Conservation (phyloP, 2,888 invertebrate species). For the Taphrorychus bicolor region DNA sequence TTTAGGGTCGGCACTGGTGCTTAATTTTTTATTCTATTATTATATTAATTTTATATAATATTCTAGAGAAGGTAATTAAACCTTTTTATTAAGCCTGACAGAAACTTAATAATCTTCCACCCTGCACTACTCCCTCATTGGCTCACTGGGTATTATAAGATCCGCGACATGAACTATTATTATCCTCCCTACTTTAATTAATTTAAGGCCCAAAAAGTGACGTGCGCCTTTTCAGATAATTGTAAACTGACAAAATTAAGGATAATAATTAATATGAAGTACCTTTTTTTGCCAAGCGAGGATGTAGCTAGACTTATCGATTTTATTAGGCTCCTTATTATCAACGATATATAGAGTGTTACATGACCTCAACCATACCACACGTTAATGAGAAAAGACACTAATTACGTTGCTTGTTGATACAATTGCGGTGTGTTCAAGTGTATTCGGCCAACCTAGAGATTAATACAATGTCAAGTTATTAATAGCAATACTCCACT, state of each 20-base stretch:
- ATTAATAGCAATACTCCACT: constrained; percentile 30
- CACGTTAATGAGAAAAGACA: not conserved
- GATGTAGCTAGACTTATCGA: not conserved
- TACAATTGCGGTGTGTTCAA: not conserved
- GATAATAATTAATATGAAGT: not conserved
- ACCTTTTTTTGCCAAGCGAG: not conserved
- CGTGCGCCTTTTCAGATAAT: not conserved
- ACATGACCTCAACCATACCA: not conserved
- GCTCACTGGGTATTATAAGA: too few species aligned
- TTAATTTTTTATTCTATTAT: too few species aligned
- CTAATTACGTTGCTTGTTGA: not conserved
- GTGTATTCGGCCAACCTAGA: not conserved
- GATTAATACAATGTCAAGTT: constrained; percentile 15
- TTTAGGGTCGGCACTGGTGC: too few species aligned
- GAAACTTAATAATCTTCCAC: too few species aligned
- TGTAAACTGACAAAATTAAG: not conserved
- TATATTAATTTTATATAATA: too few species aligned
- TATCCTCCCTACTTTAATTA: not conserved
- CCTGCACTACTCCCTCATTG: too few species aligned
- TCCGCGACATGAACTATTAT: not conserved
- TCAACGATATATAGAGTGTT: not conserved
- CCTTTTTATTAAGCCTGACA: too few species aligned
- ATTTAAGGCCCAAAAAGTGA: not conserved
- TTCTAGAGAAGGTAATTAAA: too few species aligned
- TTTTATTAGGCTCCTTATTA: not conserved